A percentile compares a stretch with the other conserved stretches of the same genome.
These are phyloP conservation scores for Gnathonemus longibarbis DNA, from an alignment of 2,113 vertebrate genomes.

Conservation along the genomic window DNA sequence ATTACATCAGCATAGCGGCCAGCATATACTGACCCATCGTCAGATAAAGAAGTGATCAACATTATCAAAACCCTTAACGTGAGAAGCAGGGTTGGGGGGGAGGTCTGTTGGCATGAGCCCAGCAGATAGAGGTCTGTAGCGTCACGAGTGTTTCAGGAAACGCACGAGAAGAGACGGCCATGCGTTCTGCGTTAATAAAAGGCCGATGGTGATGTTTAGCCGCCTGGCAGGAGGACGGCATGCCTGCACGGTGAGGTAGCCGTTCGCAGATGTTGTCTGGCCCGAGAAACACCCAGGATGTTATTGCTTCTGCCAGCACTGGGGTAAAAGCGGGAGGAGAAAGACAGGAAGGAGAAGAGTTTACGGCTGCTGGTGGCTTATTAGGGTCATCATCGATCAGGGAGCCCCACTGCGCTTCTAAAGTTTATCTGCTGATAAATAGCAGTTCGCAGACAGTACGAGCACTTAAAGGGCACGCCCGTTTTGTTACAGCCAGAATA, in stretches of 20 bases:
- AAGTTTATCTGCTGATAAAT: background rate
- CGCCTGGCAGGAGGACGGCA: background rate
- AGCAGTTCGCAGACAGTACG: background rate
- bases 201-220: background rate
- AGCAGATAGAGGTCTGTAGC: background rate
- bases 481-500: background rate
- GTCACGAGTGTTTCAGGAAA: background rate
- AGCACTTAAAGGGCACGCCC: background rate
- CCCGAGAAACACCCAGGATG: constrained; percentile 29
- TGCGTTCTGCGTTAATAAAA: background rate
- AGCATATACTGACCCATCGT: background rate
- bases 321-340: constrained; percentile 18
- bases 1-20: background rate
- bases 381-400: constrained; percentile 11
- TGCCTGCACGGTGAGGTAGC: constrained; percentile 31
- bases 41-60: background rate
- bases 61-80: background rate
- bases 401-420: background rate
- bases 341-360: constrained; percentile 21
- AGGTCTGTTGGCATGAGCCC: background rate
- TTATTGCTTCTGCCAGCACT: constrained; percentile 42
- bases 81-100: background rate
- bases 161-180: background rate
- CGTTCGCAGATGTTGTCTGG: constrained; percentile 25
- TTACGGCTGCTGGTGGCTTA: constrained; percentile 23